Evolutionary conservation across 2,797 vertebrate species (phyloP), one percentile per base, ranked within the genome.

Genomic region (Syngnathus rostellatus): DNA sequence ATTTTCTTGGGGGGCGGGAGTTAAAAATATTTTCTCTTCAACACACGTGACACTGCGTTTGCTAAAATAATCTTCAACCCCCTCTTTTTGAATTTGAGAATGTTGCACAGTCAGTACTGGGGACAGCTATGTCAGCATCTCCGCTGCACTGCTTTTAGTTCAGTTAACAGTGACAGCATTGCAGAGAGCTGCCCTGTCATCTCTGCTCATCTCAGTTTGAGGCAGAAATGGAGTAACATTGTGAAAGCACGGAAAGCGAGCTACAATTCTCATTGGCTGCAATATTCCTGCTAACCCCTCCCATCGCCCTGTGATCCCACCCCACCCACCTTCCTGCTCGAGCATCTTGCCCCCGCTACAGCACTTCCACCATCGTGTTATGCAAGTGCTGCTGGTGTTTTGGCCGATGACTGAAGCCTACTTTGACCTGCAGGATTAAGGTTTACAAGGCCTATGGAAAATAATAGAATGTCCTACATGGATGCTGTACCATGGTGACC

Each of bases 301-400:
- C 88, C 77, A 77, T 39, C 1, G 0, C 43, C 63, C 58, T 64
- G 62, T 39, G 41, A 43, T 67, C 65, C 48, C 65, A 65, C 38
- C 68, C 65, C 46, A 69, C 68, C 64, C 63, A 74, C 62, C 61
- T 75, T 78, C 64, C 64, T 55, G 64, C 68, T 53, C 43, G 55
- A 77, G 78, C 84, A 83, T 88, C 87, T 74, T 80, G 72, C 79
- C 75, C 83, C 67, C 75, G 65, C 75, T 68, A 75, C 77, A 78
- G 62, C 69, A 76, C 81, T 68, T 53, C 80, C 74, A 76, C 78
- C 81, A 80, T 75, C 73, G 77, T 72, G 59, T 53, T 77, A 31
- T 31, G 31, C 3, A 31, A 31, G 81, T 86, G 75, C 78, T 81
- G 77, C 48, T 76, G 43, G 61, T 38, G 69, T 85, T 71, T 69